Conservation (phyloP, 1,140 invertebrate species). For the Notospermus geniculatus region DNA sequence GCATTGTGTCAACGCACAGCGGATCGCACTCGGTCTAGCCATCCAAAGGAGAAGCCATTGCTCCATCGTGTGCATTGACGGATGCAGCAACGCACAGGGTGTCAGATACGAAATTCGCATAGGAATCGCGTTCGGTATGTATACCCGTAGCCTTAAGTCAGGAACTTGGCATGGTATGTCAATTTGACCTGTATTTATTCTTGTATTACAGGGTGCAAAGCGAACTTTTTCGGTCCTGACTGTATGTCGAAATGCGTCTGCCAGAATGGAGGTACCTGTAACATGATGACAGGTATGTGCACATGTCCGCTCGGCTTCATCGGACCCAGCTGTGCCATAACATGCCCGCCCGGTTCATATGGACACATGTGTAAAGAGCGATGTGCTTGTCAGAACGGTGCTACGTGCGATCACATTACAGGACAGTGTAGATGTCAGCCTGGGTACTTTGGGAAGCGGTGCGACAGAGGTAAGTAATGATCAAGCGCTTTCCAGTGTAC, state of each 20-base stretch:
- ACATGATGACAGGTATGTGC: conserved; percentile 74
- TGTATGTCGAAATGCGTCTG: conserved; percentile 79
- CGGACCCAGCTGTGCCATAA: conserved; percentile 73
- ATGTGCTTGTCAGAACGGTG: conserved; percentile 74
- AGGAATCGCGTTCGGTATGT: too few species aligned
- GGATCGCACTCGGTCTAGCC: too few species aligned
- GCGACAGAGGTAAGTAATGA: conserved; percentile 14
- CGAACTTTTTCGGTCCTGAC: conserved; percentile 71
- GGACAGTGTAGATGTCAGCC: conserved; percentile 79
- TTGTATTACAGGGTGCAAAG: conserved; percentile 64
- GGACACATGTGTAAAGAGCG: conserved; percentile 64
- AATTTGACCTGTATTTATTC: conserved; percentile 83
- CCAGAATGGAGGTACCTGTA: conserved; percentile 81
- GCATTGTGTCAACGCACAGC: too few species aligned
- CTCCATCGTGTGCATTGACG: too few species aligned
- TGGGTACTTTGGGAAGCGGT: conserved; percentile 43
- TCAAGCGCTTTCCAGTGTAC: background rate
- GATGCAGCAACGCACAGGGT: too few species aligned
- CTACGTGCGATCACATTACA: conserved; percentile 74
- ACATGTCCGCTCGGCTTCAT: conserved; percentile 29
- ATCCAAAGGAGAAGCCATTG: too few species aligned
- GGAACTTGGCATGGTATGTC: conserved; percentile 63
- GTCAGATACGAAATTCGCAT: too few species aligned
- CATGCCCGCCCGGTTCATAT: conserved; percentile 78
- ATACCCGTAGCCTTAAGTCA: background rate